Base-by-base conservation (phyloP, 2,797 vertebrate genomes). In the Phyllotis vaccarum region DNA sequence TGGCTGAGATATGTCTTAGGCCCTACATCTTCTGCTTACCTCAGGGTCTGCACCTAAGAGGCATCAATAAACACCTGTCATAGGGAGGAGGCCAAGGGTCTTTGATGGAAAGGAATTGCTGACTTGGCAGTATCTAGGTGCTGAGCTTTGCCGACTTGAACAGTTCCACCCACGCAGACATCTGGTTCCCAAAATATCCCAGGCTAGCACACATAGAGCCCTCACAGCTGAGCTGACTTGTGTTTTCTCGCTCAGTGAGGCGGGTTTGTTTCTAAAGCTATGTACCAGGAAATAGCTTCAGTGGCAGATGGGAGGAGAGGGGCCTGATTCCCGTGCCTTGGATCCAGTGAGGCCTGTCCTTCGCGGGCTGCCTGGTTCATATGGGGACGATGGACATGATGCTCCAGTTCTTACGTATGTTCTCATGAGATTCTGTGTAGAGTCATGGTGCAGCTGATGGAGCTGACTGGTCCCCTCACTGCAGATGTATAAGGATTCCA, bases 171-270 rank as follows among this genome's bases (percentile, higher is more conserved):
- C 11, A 40, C 6, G 1, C 62, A 74, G 56, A 70, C 91, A 58
- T 93, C 96, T 94, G 94, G 70, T 54, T 97, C 93, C 87, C 56
- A 1, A 89, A 76, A 96, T 87, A 95, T 52, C 40, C 49, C 56
- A 3, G 0, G 29, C 60, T n/a, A 2, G 19, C 1, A 0, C 66
- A 37, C 1, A 0, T 58, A 80, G 64, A 40, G 21, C n/a, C 19
- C 62, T 37, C 12, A 31, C 72, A 62, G 85, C 70, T 60, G 68
- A 68, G 54, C 70, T 12, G 34, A 4, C 70, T 81, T 4, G 66
- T 9, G 9, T 81, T 80, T 72, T 85, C 76, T 5, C 5, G 60
- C 80, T 31, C 0, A 0, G 4, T 34, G 64, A 64, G 6, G 52
- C 1, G 58, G 76, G 21, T 27, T 43, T 2, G 54, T 66, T 62